Evolutionary conservation across 1,140 invertebrate species (phyloP).

Genomic region (Elysia chlorotica): DNA sequence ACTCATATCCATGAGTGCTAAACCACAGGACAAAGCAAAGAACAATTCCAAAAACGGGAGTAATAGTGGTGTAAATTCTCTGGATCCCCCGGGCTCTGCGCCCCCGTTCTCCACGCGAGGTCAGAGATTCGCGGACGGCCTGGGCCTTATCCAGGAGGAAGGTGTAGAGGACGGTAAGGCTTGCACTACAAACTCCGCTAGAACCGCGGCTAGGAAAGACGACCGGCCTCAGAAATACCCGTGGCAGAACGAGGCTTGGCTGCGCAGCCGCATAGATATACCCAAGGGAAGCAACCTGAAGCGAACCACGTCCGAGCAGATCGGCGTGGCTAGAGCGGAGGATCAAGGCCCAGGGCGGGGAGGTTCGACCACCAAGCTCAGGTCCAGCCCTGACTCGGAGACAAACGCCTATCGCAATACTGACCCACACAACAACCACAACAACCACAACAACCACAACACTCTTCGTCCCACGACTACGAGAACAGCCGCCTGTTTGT

Average conservation of each 20-base stretch:
- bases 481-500: too few relatives aligned
- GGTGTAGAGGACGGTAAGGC: slow-evolving; percentile 5
- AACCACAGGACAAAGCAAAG: neutral
- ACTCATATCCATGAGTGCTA: slow-evolving; percentile 5
- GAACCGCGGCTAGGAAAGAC: neutral
- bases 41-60: neutral
- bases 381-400: slow-evolving; percentile 2
- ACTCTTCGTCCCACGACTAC: too few relatives aligned
- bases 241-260: slow-evolving; percentile 21
- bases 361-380: slow-evolving; percentile 40
- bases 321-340: too few relatives aligned
- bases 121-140: slow-evolving; percentile 18
- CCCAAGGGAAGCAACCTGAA: slow-evolving; percentile 31
- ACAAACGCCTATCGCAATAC: neutral
- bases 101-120: neutral
- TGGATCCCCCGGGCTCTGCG: neutral
- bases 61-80: neutral
- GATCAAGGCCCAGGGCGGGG: slow-evolving; percentile 53
- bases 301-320: slow-evolving; percentile 49
- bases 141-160: slow-evolving; percentile 48
- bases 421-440: neutral
- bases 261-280: neutral
- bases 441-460: too few relatives aligned
- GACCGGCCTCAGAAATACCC: slow-evolving; percentile 11
- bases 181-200: neutral